These are phyloP conservation scores for Pachyuromys duprasi DNA, from an alignment of 2,797 vertebrate genomes.

Conservation along the genomic window DNA sequence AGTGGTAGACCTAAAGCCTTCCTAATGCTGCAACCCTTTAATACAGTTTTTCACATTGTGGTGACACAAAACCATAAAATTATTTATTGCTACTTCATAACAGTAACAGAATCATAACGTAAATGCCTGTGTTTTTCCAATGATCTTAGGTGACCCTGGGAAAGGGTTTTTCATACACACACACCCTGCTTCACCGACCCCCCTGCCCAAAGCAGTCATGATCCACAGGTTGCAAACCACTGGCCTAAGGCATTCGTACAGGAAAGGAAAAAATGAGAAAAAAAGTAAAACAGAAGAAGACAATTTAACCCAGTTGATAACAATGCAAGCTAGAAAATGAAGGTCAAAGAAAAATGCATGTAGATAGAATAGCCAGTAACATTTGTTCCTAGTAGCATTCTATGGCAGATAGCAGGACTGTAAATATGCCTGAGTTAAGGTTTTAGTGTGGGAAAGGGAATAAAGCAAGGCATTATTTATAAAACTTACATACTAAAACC, in stretches of 20 bases:
- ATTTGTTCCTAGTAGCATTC: neutral
- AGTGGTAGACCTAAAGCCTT: constrained; percentile 41
- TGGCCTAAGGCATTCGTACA: constrained; percentile 25
- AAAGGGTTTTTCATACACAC: neutral
- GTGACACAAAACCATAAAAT: neutral
- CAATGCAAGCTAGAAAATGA: constrained; percentile 31
- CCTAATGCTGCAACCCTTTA: neutral
- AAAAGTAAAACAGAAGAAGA: neutral
- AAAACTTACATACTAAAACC: neutral
- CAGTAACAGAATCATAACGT: neutral
- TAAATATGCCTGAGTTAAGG: neutral
- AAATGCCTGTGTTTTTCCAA: neutral
- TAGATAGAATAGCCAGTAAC: neutral
- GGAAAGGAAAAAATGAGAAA: neutral
- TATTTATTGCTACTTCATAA: neutral
- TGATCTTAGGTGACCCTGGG: neutral
- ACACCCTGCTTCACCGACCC: too few relatives aligned
- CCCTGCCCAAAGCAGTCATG: too few relatives aligned
- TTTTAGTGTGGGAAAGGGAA: neutral
- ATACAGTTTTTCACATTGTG: neutral
- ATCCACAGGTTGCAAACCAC: neutral
- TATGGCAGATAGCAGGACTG: neutral
- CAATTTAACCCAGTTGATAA: neutral
- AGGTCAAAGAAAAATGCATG: neutral
- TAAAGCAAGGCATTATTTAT: constrained; percentile 12